Evolutionary conservation across 1,140 invertebrate species (phyloP).

Genomic region (Propsilocerus akamusi): DNA sequence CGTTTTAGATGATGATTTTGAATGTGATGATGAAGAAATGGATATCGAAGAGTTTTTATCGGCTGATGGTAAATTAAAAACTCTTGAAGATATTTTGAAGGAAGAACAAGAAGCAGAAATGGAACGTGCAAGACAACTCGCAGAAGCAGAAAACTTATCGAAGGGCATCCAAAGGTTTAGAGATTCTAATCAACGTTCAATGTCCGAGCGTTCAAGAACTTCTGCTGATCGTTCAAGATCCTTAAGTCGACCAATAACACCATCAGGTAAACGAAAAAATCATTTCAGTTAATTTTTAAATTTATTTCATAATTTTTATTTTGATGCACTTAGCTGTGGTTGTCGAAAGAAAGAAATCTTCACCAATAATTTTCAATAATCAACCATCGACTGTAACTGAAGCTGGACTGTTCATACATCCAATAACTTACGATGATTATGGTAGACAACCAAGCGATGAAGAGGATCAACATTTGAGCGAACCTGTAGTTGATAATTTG

Average conservation of each 20-base stretch:
- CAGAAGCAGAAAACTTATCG: constrained; percentile 22
- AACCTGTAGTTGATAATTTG: background rate
- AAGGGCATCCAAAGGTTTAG: constrained; percentile 24
- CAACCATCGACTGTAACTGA: constrained; percentile 29
- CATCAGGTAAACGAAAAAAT: constrained; percentile 24
- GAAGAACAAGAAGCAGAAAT: constrained; percentile 13
- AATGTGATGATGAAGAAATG: constrained; percentile 28
- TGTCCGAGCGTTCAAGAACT: constrained; percentile 31
- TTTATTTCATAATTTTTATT: background rate
- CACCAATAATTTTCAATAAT: constrained; percentile 29
- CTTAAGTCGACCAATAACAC: constrained; percentile 30
- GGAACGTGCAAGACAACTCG: constrained; percentile 11
- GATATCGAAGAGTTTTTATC: constrained; percentile 15
- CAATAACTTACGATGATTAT: background rate
- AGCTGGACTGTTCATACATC: constrained; percentile 30
- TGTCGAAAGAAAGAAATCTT: constrained; percentile 32
- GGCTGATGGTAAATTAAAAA: constrained; percentile 12
- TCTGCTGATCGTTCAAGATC: constrained; percentile 29
- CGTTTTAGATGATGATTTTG: constrained; percentile 49
- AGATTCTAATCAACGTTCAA: constrained; percentile 29
- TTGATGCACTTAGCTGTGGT: background rate
- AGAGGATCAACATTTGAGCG: background rate
- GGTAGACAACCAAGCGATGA: background rate
- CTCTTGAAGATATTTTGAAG: constrained; percentile 18
- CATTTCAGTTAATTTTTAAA: background rate